phyloP scores from a whole-genome alignment of 2,113 vertebrate species.

The Atrichornis clamosus region DNA sequence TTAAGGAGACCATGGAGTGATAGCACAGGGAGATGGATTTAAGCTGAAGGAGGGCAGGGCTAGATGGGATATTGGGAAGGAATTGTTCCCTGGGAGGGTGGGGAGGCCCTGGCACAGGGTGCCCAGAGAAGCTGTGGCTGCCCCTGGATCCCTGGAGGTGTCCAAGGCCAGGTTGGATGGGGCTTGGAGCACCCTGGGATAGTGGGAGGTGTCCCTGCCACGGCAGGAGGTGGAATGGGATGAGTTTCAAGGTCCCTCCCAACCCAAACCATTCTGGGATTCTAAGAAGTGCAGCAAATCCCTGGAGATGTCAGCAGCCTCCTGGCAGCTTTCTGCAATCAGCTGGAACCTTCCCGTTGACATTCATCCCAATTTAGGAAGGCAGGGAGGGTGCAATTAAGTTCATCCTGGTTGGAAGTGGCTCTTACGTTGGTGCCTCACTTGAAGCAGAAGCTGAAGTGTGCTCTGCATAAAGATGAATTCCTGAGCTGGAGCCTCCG shows the following conservation, averaged over 20 bases:
- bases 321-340: not conserved
- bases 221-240: not conserved
- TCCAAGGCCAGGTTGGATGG: not conserved
- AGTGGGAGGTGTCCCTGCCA: not conserved
- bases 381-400: not conserved
- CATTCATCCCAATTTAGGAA: not conserved
- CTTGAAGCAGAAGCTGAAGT: not conserved
- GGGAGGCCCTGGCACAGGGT: fast-evolving
- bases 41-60: not conserved
- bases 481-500: not conserved
- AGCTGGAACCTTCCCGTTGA: not conserved
- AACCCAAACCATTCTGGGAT: not conserved
- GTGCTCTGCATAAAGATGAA: not conserved
- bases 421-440: not conserved
- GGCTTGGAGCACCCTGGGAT: not conserved
- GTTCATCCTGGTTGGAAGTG: not conserved
- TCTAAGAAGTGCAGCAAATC: fast-evolving
- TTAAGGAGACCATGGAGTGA: not conserved
- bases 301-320: fast-evolving
- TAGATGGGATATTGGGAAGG: not conserved
- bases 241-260: not conserved
- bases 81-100: not conserved
- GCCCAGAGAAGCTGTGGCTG: not conserved
- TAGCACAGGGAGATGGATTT: fast-evolving
- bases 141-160: not conserved